Conservation (phyloP, 2,888 invertebrate species). For the Poecilus cupreus region DNA sequence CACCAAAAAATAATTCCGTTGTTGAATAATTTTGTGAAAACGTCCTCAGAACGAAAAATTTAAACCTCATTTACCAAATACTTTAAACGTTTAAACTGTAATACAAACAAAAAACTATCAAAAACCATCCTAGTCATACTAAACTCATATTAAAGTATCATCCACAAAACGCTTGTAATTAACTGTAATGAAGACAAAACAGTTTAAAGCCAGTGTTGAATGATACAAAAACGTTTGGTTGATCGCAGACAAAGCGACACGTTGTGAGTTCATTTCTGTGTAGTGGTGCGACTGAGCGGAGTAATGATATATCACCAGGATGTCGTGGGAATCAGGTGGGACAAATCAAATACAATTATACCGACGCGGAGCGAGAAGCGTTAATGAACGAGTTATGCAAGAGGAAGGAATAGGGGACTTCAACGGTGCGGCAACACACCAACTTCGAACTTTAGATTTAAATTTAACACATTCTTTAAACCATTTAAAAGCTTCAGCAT, state of each 20-base stretch:
- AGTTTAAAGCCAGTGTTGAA: neutral
- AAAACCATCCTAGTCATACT: neutral
- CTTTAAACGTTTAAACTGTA: neutral
- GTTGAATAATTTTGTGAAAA: constrained; percentile 19
- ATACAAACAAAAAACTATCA: neutral
- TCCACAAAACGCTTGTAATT: constrained; percentile 11
- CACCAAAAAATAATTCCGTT: no score
- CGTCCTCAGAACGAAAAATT: neutral
- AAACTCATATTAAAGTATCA: neutral
- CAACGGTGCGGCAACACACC: neutral
- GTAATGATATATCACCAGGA: constrained; percentile 60
- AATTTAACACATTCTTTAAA: no score
- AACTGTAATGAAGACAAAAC: constrained; percentile 6
- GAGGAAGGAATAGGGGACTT: neutral
- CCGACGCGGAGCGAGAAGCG: constrained; percentile 12
- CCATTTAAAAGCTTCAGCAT: no score
- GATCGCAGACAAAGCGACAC: constrained; percentile 11
- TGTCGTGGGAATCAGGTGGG: constrained; percentile 65
- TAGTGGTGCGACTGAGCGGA: constrained; percentile 61
- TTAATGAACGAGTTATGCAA: constrained; percentile 45
- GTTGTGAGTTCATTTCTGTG: neutral
- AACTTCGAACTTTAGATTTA: no score
- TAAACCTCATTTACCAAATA: neutral
- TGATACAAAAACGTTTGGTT: constrained; percentile 4
- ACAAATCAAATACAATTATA: constrained; percentile 63